phyloP scores from a whole-genome alignment of 2,888 invertebrate genomes.

The Spodoptera littoralis region DNA sequence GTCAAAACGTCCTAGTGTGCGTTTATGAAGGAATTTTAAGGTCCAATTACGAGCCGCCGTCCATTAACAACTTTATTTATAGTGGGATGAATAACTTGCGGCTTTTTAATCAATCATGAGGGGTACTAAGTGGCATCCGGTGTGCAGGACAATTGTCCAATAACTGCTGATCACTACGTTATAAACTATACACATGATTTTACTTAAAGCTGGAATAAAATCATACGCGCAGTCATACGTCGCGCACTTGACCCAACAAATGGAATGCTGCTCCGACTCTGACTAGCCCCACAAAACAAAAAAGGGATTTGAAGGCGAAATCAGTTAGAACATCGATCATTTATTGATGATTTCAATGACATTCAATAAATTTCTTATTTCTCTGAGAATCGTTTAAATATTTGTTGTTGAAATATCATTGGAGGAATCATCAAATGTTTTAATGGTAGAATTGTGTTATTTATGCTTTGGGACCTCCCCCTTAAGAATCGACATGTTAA shows the following conservation, averaged over 20 bases:
- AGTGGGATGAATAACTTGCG: slow-evolving; percentile 83
- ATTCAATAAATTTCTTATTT: slow-evolving; percentile 32
- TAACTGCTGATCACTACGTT: slow-evolving; percentile 69
- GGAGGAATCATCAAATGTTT: slow-evolving; percentile 13
- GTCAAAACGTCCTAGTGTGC: slow-evolving; percentile 62
- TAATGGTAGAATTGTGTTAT: slow-evolving; percentile 15
- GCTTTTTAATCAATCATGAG: slow-evolving; percentile 86
- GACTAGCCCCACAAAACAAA: slow-evolving; percentile 57
- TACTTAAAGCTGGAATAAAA: slow-evolving; percentile 48
- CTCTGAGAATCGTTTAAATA: slow-evolving; percentile 18
- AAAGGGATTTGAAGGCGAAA: slow-evolving; percentile 47
- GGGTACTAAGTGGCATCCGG: slow-evolving; percentile 77
- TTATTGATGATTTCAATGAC: slow-evolving; percentile 48
- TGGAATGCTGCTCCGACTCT: slow-evolving; percentile 61
- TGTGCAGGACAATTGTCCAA: slow-evolving; percentile 73
- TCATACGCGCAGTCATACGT: slow-evolving; percentile 37
- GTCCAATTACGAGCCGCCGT: slow-evolving; percentile 81
- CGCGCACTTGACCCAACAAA: slow-evolving; percentile 54
- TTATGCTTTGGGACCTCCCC: slow-evolving; percentile 20
- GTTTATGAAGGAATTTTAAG: slow-evolving; percentile 79
- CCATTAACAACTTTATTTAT: slow-evolving; percentile 86
- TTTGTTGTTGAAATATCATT: slow-evolving; percentile 29
- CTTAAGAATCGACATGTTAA: neutral
- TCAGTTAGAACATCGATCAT: slow-evolving; percentile 57
- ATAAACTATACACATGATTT: slow-evolving; percentile 55